A percentile compares a stretch with the other conserved stretches of the same genome.
These are phyloP conservation scores for Serinus canaria DNA, from an alignment of 2,113 vertebrate genomes.

Conservation along the genomic window DNA sequence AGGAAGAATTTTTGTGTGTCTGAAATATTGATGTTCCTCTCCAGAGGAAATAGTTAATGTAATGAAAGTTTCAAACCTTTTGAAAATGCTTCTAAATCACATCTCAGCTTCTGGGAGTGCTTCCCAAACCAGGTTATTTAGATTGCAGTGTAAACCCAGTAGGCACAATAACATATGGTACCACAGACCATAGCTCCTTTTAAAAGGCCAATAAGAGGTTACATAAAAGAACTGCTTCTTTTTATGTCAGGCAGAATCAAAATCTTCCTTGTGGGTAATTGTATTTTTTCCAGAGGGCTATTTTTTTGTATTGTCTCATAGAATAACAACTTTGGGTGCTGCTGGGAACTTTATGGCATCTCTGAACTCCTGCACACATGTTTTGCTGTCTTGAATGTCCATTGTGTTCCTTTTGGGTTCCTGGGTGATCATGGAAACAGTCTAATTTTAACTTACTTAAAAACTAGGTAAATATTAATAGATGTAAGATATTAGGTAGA, in stretches of 20 bases:
- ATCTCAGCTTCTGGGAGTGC: not conserved
- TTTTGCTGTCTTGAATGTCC: not conserved
- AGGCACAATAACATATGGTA: not conserved
- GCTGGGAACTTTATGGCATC: not conserved
- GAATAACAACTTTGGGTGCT: not conserved
- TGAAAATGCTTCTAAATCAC: not conserved
- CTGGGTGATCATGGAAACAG: not conserved
- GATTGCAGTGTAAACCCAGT: not conserved
- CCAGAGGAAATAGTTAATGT: not conserved
- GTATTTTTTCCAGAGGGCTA: not conserved
- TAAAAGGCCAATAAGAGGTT: not conserved
- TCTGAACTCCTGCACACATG: not conserved
- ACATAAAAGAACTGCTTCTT: not conserved
- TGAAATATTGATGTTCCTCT: not conserved
- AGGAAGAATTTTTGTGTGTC: not conserved
- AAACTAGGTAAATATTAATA: not conserved
- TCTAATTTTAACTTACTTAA: not conserved
- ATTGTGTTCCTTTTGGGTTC: not conserved
- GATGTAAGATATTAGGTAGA: not conserved
- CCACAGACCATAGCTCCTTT: not conserved
- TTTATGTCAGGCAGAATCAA: not conserved
- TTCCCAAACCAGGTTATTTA: not conserved
- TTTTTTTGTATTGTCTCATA: not conserved
- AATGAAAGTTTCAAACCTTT: not conserved
- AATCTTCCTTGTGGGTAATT: not conserved